These are phyloP conservation scores for Uria aalge DNA, from an alignment of 2,113 vertebrate species.

Conservation along the genomic window DNA sequence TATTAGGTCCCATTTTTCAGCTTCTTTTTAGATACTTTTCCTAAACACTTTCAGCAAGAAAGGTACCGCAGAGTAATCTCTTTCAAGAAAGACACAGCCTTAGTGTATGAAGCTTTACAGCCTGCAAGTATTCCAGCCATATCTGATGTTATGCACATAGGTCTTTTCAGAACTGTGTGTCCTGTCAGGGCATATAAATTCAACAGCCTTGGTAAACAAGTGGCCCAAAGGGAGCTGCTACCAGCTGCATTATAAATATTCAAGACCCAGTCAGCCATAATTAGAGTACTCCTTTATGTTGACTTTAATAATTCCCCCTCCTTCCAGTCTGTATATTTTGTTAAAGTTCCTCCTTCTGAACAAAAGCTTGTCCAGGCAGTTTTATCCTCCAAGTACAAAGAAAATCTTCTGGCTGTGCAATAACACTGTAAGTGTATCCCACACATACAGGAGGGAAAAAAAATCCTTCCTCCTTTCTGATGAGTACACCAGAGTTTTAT, in stretches of 20 bases:
- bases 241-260: constrained; percentile 47
- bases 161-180: background rate
- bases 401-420: background rate
- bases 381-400: background rate
- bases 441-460: background rate
- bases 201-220: constrained; percentile 45
- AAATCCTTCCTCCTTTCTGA: constrained; percentile 10
- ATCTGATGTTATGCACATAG: constrained; percentile 34
- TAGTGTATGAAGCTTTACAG: background rate
- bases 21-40: background rate
- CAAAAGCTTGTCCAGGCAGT: background rate
- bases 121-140: background rate
- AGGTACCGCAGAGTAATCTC: background rate
- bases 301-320: background rate
- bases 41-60: background rate
- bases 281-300: constrained; percentile 12
- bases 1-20: background rate
- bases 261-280: constrained; percentile 33
- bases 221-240: constrained; percentile 38
- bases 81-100: background rate
- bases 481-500: constrained; percentile 3
- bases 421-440: background rate
- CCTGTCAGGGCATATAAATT: constrained; percentile 54
- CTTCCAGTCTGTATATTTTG: constrained; percentile 18
- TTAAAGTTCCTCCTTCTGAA: background rate